Conservation (phyloP, 1,140 invertebrate genomes). For the Zaprionus taronus region DNA sequence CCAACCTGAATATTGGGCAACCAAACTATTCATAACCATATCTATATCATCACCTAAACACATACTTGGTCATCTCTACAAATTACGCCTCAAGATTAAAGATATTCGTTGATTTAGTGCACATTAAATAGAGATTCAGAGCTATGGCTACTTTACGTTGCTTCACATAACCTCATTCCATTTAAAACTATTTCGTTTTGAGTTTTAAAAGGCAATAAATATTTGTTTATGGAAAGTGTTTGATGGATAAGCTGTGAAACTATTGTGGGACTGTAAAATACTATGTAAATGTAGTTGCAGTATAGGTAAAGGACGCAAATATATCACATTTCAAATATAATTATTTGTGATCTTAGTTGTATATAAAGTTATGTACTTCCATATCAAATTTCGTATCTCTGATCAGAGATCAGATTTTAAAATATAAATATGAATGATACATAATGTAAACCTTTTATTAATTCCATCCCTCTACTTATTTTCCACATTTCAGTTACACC, state of each 20-base stretch:
- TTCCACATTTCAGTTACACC: constrained; percentile 52
- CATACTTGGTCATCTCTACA: background rate
- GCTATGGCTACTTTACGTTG: background rate
- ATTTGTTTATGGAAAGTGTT: background rate
- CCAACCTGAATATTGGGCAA: background rate
- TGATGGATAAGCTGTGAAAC: background rate
- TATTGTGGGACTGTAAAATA: background rate
- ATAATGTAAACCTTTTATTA: background rate
- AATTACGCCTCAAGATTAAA: constrained; percentile 4
- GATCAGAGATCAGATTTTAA: background rate
- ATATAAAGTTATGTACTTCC: no score
- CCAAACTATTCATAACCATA: background rate
- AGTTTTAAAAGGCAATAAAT: background rate
- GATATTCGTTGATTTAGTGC: constrained; percentile 4
- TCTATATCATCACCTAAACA: background rate
- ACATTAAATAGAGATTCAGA: background rate
- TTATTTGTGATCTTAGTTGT: background rate
- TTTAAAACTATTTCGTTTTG: constrained; percentile 1
- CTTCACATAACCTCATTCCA: constrained; percentile 3
- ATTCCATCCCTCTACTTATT: background rate
- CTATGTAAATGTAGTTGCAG: background rate
- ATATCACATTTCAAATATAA: background rate
- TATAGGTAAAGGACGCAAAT: background rate
- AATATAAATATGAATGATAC: background rate
- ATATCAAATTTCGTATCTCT: background rate